Conservation (phyloP, 1,140 invertebrate species). For the Drosophila pallidifrons region DNA sequence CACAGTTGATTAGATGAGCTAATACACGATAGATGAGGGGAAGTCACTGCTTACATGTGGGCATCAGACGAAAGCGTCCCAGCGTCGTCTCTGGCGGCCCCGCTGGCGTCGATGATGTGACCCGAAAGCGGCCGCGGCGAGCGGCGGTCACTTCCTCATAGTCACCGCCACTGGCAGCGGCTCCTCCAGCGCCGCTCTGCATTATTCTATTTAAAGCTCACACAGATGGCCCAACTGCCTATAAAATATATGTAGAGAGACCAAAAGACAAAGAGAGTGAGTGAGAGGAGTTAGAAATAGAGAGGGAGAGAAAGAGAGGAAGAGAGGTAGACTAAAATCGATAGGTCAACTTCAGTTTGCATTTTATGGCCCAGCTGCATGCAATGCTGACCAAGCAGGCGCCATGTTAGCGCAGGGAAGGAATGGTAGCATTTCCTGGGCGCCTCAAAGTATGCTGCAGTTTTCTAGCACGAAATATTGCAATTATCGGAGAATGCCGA, state of each 20-base stretch:
- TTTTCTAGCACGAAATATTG: neutral
- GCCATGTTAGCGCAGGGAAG: neutral
- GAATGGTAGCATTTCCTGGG: neutral
- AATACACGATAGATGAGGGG: neutral
- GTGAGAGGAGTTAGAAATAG: constrained; percentile 13
- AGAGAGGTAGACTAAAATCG: constrained; percentile 37
- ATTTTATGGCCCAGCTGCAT: constrained; percentile 25
- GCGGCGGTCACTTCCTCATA: constrained; percentile 81
- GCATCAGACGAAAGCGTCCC: constrained; percentile 84
- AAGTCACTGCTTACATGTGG: constrained; percentile 71
- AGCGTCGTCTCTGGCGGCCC: constrained; percentile 81
- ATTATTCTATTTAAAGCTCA: constrained; percentile 45
- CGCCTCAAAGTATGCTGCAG: constrained; percentile 42
- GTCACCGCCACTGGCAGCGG: constrained; percentile 60
- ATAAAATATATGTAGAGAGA: constrained; percentile 16
- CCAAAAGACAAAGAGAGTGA: constrained; percentile 5
- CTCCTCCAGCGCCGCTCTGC: constrained; percentile 68
- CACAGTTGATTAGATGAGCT: neutral
- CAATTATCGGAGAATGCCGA: constrained; percentile 25
- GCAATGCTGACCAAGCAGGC: constrained; percentile 30
- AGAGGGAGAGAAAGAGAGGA: constrained; percentile 7
- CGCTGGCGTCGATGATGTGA: constrained; percentile 75
- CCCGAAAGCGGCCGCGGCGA: constrained; percentile 81
- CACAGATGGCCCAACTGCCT: constrained; percentile 38
- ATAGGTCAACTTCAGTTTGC: constrained; percentile 53